Evolutionary conservation across 2,888 invertebrate species (phyloP).

Genomic region (Brenthis daphne): DNA sequence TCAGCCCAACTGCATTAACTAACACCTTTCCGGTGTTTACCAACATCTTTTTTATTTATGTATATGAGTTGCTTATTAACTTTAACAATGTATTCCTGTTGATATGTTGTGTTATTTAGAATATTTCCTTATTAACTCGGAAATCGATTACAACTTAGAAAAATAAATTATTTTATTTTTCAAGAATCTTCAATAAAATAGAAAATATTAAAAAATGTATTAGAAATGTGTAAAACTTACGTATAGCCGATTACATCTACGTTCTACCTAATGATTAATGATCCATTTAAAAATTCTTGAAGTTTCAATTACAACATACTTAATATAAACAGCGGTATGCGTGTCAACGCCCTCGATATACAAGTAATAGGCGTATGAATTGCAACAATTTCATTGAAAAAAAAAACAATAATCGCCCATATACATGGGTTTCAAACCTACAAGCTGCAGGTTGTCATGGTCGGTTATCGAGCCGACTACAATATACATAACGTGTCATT

Average conservation of each 20-base stretch:
- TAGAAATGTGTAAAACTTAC: neutral
- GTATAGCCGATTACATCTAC: conserved; percentile 2
- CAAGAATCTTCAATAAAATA: no score
- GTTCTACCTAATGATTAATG: conserved; percentile 15
- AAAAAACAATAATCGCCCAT: conserved; percentile 62
- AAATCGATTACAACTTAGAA: no score
- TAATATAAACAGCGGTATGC: conserved; percentile 31
- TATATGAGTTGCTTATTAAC: conserved; percentile 6
- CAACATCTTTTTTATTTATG: conserved; percentile 18
- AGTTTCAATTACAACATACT: conserved; percentile 33
- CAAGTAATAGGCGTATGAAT: conserved; percentile 51
- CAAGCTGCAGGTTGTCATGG: conserved; percentile 58
- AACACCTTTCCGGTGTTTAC: conserved; percentile 40
- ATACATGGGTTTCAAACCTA: conserved; percentile 55
- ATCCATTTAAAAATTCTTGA: conserved; percentile 26
- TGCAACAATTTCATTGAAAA: conserved; percentile 63
- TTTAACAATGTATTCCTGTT: conserved; percentile 4
- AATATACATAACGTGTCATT: conserved; percentile 44
- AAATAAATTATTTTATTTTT: no score
- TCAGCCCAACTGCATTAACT: conserved; percentile 39
- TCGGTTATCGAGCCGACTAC: conserved; percentile 67
- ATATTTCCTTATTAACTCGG: neutral
- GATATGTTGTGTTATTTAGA: neutral
- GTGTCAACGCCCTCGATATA: conserved; percentile 38
- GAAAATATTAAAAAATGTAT: neutral